Percentiles rank a stretch among this genome's conserved stretches.
Conservation (phyloP, 2,888 invertebrate genomes). For the Hedya salicella region DNA sequence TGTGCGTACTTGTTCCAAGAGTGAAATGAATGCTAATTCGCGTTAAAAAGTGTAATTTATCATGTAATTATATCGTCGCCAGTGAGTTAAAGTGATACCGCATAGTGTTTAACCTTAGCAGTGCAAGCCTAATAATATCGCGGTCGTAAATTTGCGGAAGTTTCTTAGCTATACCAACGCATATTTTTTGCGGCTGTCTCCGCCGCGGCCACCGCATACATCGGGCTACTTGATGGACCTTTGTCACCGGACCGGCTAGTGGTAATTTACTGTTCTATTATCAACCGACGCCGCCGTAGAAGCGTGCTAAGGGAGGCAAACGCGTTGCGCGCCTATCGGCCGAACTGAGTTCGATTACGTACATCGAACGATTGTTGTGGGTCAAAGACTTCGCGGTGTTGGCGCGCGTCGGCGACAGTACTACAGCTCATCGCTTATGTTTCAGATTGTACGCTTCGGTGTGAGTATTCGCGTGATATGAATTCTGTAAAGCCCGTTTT, state of each 20-base stretch:
- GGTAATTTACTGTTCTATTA: conserved; percentile 69
- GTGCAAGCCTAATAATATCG: conserved; percentile 60
- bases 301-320: conserved; percentile 61
- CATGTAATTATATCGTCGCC: conserved; percentile 68
- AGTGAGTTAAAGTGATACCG: conserved; percentile 66
- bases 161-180: conserved; percentile 80
- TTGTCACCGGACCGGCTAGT: conserved; percentile 64
- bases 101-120: conserved; percentile 57
- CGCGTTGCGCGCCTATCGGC: conserved; percentile 70
- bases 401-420: conserved; percentile 65
- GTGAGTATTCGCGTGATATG: conserved; percentile 73
- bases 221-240: conserved; percentile 70
- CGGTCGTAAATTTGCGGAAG: conserved; percentile 77
- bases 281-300: conserved; percentile 55
- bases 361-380: conserved; percentile 78
- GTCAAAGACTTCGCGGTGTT: conserved; percentile 77
- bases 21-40: conserved; percentile 69
- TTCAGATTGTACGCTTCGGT: conserved; percentile 67
- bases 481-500: conserved; percentile 87
- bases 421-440: conserved; percentile 70
- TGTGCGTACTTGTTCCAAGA: conserved; percentile 73
- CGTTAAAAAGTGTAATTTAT: conserved; percentile 68
- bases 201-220: conserved; percentile 61
- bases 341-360: conserved; percentile 63
- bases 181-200: conserved; percentile 81